These are phyloP conservation scores for Ypsolopha scabrella DNA, from an alignment of 2,888 invertebrate species.

Conservation along the genomic window DNA sequence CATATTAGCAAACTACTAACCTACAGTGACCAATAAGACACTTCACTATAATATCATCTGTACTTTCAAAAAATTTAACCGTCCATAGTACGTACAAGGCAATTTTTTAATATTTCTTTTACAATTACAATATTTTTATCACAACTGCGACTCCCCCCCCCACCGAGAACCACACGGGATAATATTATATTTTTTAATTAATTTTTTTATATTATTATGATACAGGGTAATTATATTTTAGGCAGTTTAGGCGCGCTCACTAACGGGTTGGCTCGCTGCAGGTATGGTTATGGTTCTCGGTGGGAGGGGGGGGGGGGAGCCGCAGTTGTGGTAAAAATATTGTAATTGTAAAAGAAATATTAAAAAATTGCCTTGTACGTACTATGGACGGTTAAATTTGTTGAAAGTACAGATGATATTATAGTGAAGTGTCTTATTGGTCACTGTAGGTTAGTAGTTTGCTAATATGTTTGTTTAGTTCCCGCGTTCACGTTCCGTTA, in stretches of 20 bases:
- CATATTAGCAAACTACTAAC: not conserved
- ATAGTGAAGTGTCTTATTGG: slow-evolving; percentile 7
- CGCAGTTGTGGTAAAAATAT: not conserved
- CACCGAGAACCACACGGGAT: too few relatives aligned
- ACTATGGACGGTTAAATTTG: slow-evolving; percentile 4
- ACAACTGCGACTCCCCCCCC: not conserved
- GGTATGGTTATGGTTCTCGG: slow-evolving; percentile 24
- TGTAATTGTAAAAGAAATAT: not conserved
- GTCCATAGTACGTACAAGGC: slow-evolving; percentile 7
- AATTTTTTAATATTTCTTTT: slow-evolving; percentile 4
- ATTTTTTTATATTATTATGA: too few relatives aligned
- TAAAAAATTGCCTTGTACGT: slow-evolving; percentile 9
- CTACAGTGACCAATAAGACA: slow-evolving; percentile 6
- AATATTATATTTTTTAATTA: too few relatives aligned
- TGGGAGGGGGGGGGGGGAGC: too few relatives aligned
- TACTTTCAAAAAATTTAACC: slow-evolving; percentile 8
- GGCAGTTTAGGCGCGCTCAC: slow-evolving; percentile 79
- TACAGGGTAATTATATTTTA: slow-evolving; percentile 68
- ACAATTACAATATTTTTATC: not conserved
- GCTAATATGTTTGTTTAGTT: not conserved
- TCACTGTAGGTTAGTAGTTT: not conserved
- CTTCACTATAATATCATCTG: slow-evolving; percentile 9
- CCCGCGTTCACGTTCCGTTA: not conserved
- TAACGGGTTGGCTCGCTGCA: slow-evolving; percentile 74
- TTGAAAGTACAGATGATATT: slow-evolving; percentile 11